Conservation (phyloP, 1,140 invertebrate species). For the Aradophagus sp. region DNA sequence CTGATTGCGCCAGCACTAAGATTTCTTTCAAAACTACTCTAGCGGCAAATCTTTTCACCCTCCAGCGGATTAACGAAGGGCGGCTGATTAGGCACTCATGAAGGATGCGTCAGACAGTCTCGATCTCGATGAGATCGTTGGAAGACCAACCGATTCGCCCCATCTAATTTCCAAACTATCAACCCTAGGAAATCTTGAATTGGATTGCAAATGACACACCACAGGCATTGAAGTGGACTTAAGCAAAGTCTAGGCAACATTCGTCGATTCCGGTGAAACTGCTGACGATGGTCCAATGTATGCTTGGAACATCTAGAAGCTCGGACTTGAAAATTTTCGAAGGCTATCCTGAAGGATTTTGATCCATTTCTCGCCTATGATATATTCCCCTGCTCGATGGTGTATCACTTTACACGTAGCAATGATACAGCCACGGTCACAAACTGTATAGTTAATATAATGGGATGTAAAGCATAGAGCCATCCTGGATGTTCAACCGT, state of each 20-base stretch:
- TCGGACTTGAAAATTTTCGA: conserved; percentile 1
- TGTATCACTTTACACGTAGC: conserved; percentile 74
- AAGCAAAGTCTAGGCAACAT: too few relatives aligned
- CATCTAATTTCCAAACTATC: too few relatives aligned
- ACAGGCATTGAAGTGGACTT: too few relatives aligned
- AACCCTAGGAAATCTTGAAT: too few relatives aligned
- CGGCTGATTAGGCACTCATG: conserved; percentile 68
- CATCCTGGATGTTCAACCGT: conserved; percentile 35
- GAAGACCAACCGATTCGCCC: too few relatives aligned
- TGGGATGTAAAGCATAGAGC: conserved; percentile 18
- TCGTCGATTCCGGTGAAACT: neutral
- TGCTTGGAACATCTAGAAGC: too few relatives aligned
- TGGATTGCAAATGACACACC: too few relatives aligned
- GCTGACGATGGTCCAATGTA: too few relatives aligned
- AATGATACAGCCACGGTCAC: conserved; percentile 54
- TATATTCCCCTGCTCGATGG: conserved; percentile 67
- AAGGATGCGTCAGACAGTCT: conserved; percentile 45
- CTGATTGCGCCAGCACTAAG: conserved; percentile 63
- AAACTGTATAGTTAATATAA: conserved; percentile 43
- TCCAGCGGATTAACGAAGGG: conserved; percentile 71
- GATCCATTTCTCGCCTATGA: conserved; percentile 3
- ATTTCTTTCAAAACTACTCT: conserved; percentile 72
- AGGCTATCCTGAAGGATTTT: conserved; percentile 40
- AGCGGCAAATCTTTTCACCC: conserved; percentile 71
- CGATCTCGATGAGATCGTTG: conserved; percentile 16